Conservation (phyloP, 2,113 vertebrate species). For the Syngnathus floridae region DNA sequence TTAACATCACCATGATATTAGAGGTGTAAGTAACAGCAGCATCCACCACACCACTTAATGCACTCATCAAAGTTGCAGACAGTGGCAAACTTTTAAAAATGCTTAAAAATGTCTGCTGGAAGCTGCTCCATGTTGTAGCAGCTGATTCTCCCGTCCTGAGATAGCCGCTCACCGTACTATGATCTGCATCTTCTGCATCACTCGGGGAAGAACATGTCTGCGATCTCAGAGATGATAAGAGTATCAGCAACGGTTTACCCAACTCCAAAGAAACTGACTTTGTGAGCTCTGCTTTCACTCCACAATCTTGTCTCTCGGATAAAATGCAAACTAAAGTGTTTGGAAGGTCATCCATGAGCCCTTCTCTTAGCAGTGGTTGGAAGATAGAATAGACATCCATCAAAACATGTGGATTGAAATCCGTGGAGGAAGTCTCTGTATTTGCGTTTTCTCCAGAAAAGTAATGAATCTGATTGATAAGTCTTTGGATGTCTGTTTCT, state of each 20-base stretch:
- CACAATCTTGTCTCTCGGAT: slow-evolving; percentile 59
- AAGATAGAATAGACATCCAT: slow-evolving; percentile 40
- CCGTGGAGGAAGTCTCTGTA: background rate
- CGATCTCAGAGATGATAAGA: slow-evolving; percentile 48
- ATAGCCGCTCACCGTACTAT: slow-evolving; percentile 23
- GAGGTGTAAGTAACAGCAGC: slow-evolving; percentile 40
- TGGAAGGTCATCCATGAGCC: slow-evolving; percentile 57
- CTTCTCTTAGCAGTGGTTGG: slow-evolving; percentile 31
- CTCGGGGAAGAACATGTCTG: slow-evolving; percentile 43
- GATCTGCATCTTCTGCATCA: background rate
- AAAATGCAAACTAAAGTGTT: slow-evolving; percentile 58
- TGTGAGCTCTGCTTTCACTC: slow-evolving; percentile 57
- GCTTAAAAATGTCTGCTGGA: slow-evolving; percentile 48
- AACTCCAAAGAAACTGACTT: slow-evolving; percentile 44
- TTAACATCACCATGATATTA: slow-evolving; percentile 23
- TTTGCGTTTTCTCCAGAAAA: slow-evolving; percentile 25
- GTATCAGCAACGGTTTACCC: slow-evolving; percentile 34
- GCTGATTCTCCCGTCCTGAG: slow-evolving; percentile 18
- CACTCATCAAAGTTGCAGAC: slow-evolving; percentile 35
- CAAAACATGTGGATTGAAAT: slow-evolving; percentile 38
- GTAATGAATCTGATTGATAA: slow-evolving; percentile 53
- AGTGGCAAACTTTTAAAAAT: slow-evolving; percentile 43
- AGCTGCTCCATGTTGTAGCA: background rate
- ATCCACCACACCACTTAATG: slow-evolving; percentile 45
- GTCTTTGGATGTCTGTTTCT: slow-evolving; percentile 40